These are phyloP conservation scores for Phengaris alcon DNA, from an alignment of 2,888 invertebrate species.

Conservation along the genomic window DNA sequence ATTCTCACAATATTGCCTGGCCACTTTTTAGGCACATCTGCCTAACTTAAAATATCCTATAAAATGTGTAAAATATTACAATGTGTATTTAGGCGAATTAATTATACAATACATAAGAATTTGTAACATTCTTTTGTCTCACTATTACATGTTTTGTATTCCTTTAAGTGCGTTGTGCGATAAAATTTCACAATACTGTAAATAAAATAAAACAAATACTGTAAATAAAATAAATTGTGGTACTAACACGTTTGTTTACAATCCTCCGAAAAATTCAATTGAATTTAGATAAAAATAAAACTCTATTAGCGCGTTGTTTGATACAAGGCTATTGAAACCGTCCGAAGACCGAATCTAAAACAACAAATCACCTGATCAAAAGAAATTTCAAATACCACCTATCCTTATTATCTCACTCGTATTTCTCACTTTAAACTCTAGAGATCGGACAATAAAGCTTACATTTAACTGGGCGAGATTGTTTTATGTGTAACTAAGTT, in stretches of 20 bases:
- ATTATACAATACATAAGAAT: neutral
- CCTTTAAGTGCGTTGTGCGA: neutral
- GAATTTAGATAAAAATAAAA: slow-evolving; percentile 9
- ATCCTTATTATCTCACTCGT: neutral
- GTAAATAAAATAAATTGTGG: neutral
- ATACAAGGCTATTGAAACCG: neutral
- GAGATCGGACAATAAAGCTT: neutral
- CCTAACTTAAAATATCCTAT: neutral
- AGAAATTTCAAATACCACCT: slow-evolving; percentile 26
- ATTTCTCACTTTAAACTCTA: neutral
- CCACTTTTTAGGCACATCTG: neutral
- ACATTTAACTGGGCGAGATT: neutral
- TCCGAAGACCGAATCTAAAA: neutral
- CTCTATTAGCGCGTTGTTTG: slow-evolving; percentile 21
- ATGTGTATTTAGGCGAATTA: neutral
- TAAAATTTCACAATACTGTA: neutral
- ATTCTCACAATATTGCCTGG: too few relatives aligned
- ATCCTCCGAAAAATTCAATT: slow-evolving; percentile 2
- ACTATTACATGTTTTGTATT: neutral
- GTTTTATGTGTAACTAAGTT: neutral
- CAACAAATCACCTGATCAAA: slow-evolving; percentile 22
- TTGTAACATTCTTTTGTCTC: neutral
- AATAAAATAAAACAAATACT: neutral
- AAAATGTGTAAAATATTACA: neutral
- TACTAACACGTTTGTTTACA: neutral